phyloP scores from a whole-genome alignment of 2,113 vertebrate species.

The Scortum barcoo region DNA sequence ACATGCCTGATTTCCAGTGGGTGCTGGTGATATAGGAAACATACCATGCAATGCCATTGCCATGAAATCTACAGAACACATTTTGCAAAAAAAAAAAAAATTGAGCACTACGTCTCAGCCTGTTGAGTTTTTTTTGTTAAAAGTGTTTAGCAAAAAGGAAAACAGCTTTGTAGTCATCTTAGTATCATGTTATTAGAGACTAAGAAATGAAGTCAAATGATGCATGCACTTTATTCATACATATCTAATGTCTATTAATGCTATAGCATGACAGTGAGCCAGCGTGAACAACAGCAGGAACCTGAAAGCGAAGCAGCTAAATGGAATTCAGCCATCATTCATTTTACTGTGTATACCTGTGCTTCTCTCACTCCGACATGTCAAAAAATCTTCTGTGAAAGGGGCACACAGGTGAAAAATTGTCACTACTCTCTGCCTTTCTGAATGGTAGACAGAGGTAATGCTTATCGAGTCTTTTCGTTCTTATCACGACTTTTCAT shows the following conservation, averaged over 20 bases:
- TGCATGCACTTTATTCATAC: neutral
- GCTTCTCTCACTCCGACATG: neutral
- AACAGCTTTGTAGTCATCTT: neutral
- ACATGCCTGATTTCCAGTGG: neutral
- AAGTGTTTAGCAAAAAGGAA: neutral
- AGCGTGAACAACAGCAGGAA: no score
- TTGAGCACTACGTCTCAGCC: neutral
- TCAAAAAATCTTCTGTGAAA: neutral
- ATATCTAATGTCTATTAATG: no score
- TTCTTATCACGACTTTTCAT: slow-evolving; percentile 23
- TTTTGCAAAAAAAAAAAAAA: neutral
- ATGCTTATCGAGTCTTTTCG: neutral
- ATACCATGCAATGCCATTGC: no score
- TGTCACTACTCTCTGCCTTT: neutral
- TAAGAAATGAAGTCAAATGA: no score
- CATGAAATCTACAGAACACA: no score
- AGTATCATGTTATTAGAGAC: neutral
- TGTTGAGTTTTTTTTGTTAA: neutral
- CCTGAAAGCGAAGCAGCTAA: no score
- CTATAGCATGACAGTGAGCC: no score
- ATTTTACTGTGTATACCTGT: no score
- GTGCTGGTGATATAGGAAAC: neutral
- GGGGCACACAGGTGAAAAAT: neutral
- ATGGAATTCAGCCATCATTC: no score
- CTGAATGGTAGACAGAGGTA: no score